Base-by-base conservation (phyloP, 2,113 vertebrate species). In the Panthera tigris region DNA sequence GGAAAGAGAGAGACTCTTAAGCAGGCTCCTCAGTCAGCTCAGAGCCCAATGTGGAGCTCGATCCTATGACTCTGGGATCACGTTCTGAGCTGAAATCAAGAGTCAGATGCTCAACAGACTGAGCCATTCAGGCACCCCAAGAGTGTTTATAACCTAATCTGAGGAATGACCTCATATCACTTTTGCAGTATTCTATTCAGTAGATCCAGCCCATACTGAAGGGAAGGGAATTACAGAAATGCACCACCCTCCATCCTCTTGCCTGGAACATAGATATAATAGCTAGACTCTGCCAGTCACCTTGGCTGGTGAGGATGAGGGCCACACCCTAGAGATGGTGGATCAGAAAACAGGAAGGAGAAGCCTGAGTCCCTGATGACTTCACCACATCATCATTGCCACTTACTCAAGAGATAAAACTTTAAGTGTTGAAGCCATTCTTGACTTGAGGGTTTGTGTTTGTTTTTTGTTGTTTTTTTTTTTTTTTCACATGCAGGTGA, bases 341-440 rank as follows among this genome's bases (percentile, higher is more conserved):
- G 68, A 21, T 68, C 50, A 45, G 63, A 92, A 83, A 23, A 16
- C 29, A 78, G 69, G 41, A 92, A 65, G 68, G 45, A 48, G 21
- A 33, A 89, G 14, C 1, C 36, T 25, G 21, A 86, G n/a, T 39
- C 39, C 52, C 78, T 41, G 13, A 8, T 39, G n/a, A 89, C 25
- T n/a, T 71, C 73, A 69, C 65, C 78, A 50, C 27, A 7, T 29
- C 73, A 76, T 12, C 21, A 36, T 14, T 92, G 63, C 55, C 66
- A 96, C 74, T 95, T 39, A 85, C 57, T 78, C 33, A 61, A 91
- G 91, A 85, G 36, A 45, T 88, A 83, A 92, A 95, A 65, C 36
- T 25, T 27, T 63, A 74, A 12, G 31, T 39, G 57, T 50, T 41
- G 48, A 93, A 63, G 4, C 29, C 45, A 86, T 55, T 3, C 25